Conservation (phyloP, 2,113 vertebrate genomes). For the Scopus umbretta region DNA sequence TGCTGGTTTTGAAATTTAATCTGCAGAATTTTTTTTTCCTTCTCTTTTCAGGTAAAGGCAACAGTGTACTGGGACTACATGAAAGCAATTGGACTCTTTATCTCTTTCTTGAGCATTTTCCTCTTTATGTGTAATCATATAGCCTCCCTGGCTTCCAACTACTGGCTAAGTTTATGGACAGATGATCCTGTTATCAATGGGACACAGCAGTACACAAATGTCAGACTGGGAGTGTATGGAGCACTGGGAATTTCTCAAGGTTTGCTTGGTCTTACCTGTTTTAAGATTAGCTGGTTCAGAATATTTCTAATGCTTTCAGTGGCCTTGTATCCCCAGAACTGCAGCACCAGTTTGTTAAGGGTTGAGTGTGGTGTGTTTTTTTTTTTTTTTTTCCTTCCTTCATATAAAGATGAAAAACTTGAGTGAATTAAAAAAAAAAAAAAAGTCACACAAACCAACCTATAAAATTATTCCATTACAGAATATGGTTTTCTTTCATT, state of each 20-base stretch:
- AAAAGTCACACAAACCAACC: neutral
- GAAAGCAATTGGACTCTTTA: slow-evolving; percentile 85
- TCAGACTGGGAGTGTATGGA: slow-evolving; percentile 88
- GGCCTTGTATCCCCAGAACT: neutral
- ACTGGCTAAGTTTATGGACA: slow-evolving; percentile 96
- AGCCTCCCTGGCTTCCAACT: slow-evolving; percentile 86
- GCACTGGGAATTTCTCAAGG: slow-evolving; percentile 88
- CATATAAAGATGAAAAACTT: neutral
- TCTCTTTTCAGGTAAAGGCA: slow-evolving; percentile 81
- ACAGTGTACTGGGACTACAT: slow-evolving; percentile 91
- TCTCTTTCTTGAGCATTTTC: slow-evolving; percentile 83
- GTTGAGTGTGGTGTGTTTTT: neutral
- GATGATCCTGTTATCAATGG: slow-evolving; percentile 90
- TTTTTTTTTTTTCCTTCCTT: neutral
- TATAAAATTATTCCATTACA: neutral
- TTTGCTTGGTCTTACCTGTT: slow-evolving; percentile 43
- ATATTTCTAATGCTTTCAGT: neutral
- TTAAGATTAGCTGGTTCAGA: neutral
- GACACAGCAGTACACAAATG: slow-evolving; percentile 79
- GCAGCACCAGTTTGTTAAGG: neutral
- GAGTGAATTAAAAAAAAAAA: neutral
- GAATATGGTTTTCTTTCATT: neutral
- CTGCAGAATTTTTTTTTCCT: neutral
- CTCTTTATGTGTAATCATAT: slow-evolving; percentile 86
- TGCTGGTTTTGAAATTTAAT: neutral